Base-by-base conservation (phyloP, 2,797 vertebrate genomes). In the Pelochelys cantorii region DNA sequence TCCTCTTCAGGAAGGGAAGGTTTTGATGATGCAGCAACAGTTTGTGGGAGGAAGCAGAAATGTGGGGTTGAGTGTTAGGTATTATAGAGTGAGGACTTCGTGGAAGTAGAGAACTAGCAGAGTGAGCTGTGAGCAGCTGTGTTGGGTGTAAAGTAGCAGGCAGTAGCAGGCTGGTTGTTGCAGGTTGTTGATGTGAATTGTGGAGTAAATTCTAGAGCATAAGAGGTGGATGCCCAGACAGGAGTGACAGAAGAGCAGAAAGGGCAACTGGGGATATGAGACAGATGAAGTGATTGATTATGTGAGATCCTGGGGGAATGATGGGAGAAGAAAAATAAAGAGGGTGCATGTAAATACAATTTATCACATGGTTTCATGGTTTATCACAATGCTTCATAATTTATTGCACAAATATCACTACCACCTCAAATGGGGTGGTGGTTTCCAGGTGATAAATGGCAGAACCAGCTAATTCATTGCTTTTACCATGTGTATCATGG, bases 391-490 rank as follows among this genome's bases (percentile, higher is more conserved):
- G 54, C 78, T 55, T 55, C 34, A 55, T 54, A 68, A 2, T 23
- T 31, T 91, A 1, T 27, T 85, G 42, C 80, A 27, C 90, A 4
- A 20, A 68, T 3, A 79, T 23, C 15, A 60, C 9, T 65, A 52
- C 3, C 53, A 7, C 10, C 0, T 0, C 62, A 3, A 59, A 15
- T 71, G 18, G 23, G 87, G 29, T 55, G 20, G 56, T 89, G 18
- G 0, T 79, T 52, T 56, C 57, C 80, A 68, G 71, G 17, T 65
- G 29, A 92, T 29, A 90, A 93, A 87, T 57, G 57, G 18, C 18
- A 42, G 7, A 59, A 5, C 52, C 13, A 29, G 12, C 78, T 60
- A 48, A 85, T 71, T 60, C 86, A 85, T 57, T 80, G 1, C 5
- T 15, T 79, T 79, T 34, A 31, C 62, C 29, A 48, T 54, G 17